phyloP scores from a whole-genome alignment of 2,888 invertebrate species.

The Torymus auratus region DNA sequence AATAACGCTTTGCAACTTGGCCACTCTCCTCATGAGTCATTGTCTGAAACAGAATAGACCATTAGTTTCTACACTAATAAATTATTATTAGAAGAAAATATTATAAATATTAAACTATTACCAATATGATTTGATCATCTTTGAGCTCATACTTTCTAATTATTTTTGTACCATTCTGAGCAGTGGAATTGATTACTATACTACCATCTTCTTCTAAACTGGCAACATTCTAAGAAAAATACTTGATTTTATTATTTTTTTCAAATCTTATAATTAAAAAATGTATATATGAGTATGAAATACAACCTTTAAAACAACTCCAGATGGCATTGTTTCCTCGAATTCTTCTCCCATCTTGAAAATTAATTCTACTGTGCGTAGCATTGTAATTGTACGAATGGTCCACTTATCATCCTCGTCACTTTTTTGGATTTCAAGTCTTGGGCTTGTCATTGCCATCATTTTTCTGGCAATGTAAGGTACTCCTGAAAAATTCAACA shows the following conservation, averaged over 20 bases:
- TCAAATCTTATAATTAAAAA: constrained; percentile 14
- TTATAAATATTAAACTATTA: constrained; percentile 58
- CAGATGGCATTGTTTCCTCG: constrained; percentile 82
- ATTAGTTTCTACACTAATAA: constrained; percentile 7
- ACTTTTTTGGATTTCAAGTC: constrained; percentile 79
- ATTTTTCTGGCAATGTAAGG: constrained; percentile 83
- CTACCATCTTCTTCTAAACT: constrained; percentile 78
- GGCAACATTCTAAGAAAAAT: constrained; percentile 78
- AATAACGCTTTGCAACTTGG: constrained; percentile 79
- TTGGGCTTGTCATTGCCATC: constrained; percentile 81
- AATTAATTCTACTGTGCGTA: constrained; percentile 79
- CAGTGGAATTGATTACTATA: constrained; percentile 75
- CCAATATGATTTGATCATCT: constrained; percentile 72
- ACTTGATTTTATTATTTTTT: constrained; percentile 32
- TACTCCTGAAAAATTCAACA: constrained; percentile 78
- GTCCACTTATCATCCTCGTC: constrained; percentile 79
- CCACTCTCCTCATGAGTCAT: constrained; percentile 79
- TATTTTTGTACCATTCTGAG: constrained; percentile 73
- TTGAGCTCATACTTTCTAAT: constrained; percentile 76
- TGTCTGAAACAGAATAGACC: constrained; percentile 76
- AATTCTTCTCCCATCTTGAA: constrained; percentile 82
- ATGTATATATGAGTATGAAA: background rate
- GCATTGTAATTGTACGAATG: constrained; percentile 79
- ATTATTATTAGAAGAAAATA: background rate
- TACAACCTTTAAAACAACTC: constrained; percentile 76